These are phyloP conservation scores for Atractosteus spatula DNA, from an alignment of 2,113 vertebrate species.

Conservation along the genomic window DNA sequence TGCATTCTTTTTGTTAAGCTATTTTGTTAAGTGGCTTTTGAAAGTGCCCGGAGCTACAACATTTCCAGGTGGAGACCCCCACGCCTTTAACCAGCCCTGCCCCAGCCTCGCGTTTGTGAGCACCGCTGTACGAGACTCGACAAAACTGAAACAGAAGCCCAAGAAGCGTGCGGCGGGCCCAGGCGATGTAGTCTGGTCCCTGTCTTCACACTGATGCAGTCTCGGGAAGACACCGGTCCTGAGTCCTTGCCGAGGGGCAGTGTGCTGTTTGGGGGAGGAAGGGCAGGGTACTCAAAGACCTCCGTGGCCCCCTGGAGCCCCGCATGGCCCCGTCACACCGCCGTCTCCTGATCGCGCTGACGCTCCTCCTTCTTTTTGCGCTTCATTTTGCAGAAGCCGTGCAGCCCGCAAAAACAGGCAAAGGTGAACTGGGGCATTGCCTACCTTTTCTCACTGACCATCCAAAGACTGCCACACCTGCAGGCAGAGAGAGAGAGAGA, in stretches of 20 bases:
- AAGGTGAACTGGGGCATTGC: conserved; percentile 93
- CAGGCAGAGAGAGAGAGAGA: conserved; percentile 40
- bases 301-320: not conserved
- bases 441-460: conserved; percentile 37
- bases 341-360: conserved; percentile 69
- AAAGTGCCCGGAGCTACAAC: too few relatives aligned
- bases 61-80: too few relatives aligned
- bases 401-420: conserved; percentile 91
- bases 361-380: conserved; percentile 65
- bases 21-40: too few relatives aligned
- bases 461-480: conserved; percentile 44
- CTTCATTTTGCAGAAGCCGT: conserved; percentile 81
- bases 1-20: too few relatives aligned
- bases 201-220: too few relatives aligned
- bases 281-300: not conserved
- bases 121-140: too few relatives aligned
- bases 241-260: not conserved
- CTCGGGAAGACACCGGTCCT: too few relatives aligned
- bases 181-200: too few relatives aligned
- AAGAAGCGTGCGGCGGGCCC: too few relatives aligned
- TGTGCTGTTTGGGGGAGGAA: conserved; percentile 11
- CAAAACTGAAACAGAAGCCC: too few relatives aligned
- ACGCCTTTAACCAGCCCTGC: too few relatives aligned
- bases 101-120: too few relatives aligned
- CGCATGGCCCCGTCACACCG: conserved; percentile 48